Conservation (phyloP, 2,888 invertebrate species). For the Cosmorhoe ocellata region DNA sequence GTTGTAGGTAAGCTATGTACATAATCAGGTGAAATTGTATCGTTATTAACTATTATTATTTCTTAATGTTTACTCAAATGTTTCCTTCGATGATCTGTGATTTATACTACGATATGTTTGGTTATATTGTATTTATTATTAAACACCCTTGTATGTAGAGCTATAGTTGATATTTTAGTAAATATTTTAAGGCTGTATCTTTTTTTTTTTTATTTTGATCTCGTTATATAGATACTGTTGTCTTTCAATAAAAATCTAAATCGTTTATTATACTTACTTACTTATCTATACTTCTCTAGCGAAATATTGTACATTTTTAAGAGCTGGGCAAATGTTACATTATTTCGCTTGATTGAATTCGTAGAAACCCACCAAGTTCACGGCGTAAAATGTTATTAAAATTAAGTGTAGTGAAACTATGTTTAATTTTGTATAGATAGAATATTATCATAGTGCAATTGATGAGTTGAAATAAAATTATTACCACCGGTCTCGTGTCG, state of each 20-base stretch:
- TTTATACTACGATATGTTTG: conserved; percentile 29
- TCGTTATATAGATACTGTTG: conserved; percentile 32
- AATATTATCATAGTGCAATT: conserved; percentile 65
- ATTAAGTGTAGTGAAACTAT: conserved; percentile 68
- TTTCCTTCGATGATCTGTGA: conserved; percentile 40
- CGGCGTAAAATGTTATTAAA: conserved; percentile 53
- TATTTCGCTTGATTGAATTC: conserved; percentile 53
- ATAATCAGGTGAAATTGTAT: conserved; percentile 66
- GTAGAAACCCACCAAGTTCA: conserved; percentile 40
- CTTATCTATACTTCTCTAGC: conserved; percentile 38
- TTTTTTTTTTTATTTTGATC: conserved; percentile 38
- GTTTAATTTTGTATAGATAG: conserved; percentile 77
- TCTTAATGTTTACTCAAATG: conserved; percentile 21
- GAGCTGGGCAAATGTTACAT: conserved; percentile 80
- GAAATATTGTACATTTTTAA: conserved; percentile 73
- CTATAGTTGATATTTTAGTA: conserved; percentile 43
- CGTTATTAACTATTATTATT: conserved; percentile 38
- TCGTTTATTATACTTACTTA: conserved; percentile 9
- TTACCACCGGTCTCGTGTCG: conserved; percentile 52
- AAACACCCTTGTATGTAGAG: conserved; percentile 32
- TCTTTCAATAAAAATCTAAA: no score
- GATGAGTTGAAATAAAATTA: conserved; percentile 75
- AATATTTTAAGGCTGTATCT: conserved; percentile 57
- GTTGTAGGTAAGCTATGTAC: conserved; percentile 73
- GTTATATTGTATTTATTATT: conserved; percentile 31